A percentile compares a stretch with the other conserved stretches of the same genome.
Evolutionary conservation across 2,888 invertebrate genomes (phyloP).

Genomic region (Sesia apiformis): DNA sequence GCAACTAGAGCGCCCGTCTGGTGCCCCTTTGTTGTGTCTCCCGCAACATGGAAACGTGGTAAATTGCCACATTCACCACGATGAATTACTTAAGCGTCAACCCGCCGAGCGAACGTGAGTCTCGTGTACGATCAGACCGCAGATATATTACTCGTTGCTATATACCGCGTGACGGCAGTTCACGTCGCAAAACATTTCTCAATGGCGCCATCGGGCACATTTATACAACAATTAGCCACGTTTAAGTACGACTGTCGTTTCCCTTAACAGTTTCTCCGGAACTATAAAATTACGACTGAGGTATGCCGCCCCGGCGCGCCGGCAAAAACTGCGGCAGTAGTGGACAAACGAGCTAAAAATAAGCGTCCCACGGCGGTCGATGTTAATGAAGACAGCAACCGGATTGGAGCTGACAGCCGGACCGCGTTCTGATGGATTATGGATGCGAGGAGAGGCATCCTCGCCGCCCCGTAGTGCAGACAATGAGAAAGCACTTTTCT

Average conservation of each 20-base stretch:
- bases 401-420: slow-evolving; percentile 35
- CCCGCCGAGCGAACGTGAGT: slow-evolving; percentile 1
- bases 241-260: slow-evolving; percentile 38
- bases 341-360: slow-evolving; percentile 41
- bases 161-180: slow-evolving; percentile 7
- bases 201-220: slow-evolving; percentile 43
- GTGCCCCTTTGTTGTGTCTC: slow-evolving; percentile 37
- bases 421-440: slow-evolving; percentile 25
- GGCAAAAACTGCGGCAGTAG: slow-evolving; percentile 40
- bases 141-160: slow-evolving; percentile 5
- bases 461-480: neutral
- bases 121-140: slow-evolving; percentile 2
- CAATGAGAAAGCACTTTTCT: neutral
- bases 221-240: slow-evolving; percentile 42
- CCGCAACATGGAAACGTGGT: slow-evolving; percentile 23
- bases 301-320: slow-evolving; percentile 27
- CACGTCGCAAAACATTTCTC: slow-evolving; percentile 36
- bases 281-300: slow-evolving; percentile 53
- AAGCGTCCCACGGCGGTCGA: slow-evolving; percentile 22
- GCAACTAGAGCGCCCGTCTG: slow-evolving; percentile 26
- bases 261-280: slow-evolving; percentile 54
- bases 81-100: slow-evolving; percentile 28
- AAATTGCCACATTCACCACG: slow-evolving; percentile 35
- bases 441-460: slow-evolving; percentile 6
- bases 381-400: slow-evolving; percentile 43